phyloP scores from a whole-genome alignment of 2,888 invertebrate species.

The Diarsia rubi region DNA sequence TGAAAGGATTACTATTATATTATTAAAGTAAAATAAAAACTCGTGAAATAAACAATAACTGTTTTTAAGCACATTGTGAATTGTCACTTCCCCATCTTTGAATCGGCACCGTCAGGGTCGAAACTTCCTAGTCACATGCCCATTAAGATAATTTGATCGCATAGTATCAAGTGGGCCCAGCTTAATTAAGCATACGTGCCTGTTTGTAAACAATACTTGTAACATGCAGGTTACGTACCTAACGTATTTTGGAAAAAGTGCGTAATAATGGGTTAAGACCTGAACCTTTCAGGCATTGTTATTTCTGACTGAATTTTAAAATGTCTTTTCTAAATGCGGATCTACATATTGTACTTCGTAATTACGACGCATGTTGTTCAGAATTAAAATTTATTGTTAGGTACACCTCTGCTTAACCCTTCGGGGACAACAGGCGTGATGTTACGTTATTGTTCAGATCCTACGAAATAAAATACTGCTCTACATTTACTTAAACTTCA shows the following conservation, averaged over 20 bases:
- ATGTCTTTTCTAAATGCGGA: background rate
- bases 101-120: constrained; percentile 1
- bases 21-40: background rate
- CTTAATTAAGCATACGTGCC: constrained; percentile 13
- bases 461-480: background rate
- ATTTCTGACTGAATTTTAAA: background rate
- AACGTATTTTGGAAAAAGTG: background rate
- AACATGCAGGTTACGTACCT: background rate
- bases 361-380: background rate
- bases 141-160: constrained; percentile 39
- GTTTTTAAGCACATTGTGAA: background rate
- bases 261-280: constrained; percentile 21
- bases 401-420: no score
- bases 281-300: background rate
- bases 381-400: background rate
- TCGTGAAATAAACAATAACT: background rate
- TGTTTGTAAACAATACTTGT: constrained; percentile 30
- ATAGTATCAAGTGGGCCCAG: background rate
- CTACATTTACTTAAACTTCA: background rate
- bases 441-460: background rate
- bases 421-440: no score
- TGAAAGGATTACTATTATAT: background rate
- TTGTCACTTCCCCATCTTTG: constrained; percentile 13
- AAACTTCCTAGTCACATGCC: constrained; percentile 32
- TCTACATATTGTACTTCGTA: background rate